Conservation (phyloP, 2,888 invertebrate species). For the Deroplatys truncata region DNA sequence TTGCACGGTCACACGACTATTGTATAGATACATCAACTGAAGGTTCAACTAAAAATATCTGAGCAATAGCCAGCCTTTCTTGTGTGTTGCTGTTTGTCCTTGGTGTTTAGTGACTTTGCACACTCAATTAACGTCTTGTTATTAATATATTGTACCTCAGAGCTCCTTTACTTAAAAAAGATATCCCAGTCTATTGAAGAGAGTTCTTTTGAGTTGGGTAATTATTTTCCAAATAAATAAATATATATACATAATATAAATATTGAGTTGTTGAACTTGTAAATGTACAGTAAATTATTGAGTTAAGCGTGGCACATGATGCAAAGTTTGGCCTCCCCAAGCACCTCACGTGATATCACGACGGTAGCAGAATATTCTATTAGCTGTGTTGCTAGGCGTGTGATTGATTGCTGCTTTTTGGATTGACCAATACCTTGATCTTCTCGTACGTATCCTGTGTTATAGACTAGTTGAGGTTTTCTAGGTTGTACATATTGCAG, state of each 20-base stretch:
- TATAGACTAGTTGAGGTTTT: conserved; percentile 28
- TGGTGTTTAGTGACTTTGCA: conserved; percentile 31
- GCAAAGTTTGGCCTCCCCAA: conserved; percentile 15
- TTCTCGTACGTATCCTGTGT: conserved; percentile 29
- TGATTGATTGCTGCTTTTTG: conserved; percentile 28
- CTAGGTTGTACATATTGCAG: conserved; percentile 29
- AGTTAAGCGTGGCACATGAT: conserved; percentile 19
- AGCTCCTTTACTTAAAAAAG: conserved; percentile 10
- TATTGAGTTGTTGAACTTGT: conserved; percentile 8
- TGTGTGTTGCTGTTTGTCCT: conserved; percentile 33
- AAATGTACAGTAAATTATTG: conserved; percentile 21
- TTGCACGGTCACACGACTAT: neutral
- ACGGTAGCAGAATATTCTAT: conserved; percentile 13
- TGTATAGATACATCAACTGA: neutral
- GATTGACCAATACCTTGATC: conserved; percentile 29
- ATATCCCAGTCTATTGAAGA: conserved; percentile 10
- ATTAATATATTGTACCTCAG: conserved; percentile 11
- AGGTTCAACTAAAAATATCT: conserved; percentile 9
- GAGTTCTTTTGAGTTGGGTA: neutral
- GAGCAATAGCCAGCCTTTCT: conserved; percentile 31
- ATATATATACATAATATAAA: neutral
- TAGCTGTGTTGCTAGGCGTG: conserved; percentile 23
- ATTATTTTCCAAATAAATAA: neutral
- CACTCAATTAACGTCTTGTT: conserved; percentile 22
- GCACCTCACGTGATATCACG: neutral